Percentiles rank a stretch among this genome's conserved stretches.
These are phyloP conservation scores for Hipparchia semele DNA, from an alignment of 2,888 invertebrate species.

Conservation along the genomic window DNA sequence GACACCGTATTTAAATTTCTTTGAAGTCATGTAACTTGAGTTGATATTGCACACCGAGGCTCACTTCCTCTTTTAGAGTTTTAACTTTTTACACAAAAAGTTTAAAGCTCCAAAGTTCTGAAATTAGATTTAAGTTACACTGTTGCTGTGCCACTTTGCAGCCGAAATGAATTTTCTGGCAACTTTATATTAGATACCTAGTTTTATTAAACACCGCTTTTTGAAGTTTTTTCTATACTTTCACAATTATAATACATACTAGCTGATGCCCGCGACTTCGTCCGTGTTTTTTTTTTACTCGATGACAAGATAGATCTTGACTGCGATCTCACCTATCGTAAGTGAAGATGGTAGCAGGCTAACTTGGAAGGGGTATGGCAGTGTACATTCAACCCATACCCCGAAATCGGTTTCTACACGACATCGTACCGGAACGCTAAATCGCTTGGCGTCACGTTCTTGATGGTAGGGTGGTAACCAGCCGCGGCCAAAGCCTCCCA, in stretches of 20 bases:
- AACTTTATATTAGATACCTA: conserved; percentile 12
- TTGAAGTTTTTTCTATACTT: conserved; percentile 22
- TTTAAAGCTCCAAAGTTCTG: conserved; percentile 18
- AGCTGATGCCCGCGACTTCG: neutral
- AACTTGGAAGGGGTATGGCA: too few relatives aligned
- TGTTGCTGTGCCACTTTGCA: conserved; percentile 11
- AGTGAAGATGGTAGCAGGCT: too few relatives aligned
- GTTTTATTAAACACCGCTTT: neutral
- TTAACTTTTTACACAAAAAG: conserved; percentile 14
- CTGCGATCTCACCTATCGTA: too few relatives aligned
- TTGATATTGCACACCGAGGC: conserved; percentile 9
- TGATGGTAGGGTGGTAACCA: too few relatives aligned
- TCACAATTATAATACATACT: neutral
- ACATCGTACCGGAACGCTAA: too few relatives aligned
- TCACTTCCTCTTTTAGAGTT: conserved; percentile 1
- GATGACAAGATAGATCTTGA: too few relatives aligned
- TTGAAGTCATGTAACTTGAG: neutral
- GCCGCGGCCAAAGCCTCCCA: too few relatives aligned
- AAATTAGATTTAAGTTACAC: conserved; percentile 21
- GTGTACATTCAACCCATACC: too few relatives aligned
- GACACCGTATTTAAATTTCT: conserved; percentile 2
- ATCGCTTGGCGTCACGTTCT: too few relatives aligned
- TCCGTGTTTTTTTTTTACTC: too few relatives aligned
- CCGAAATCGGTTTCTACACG: too few relatives aligned
- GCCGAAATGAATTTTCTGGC: conserved; percentile 16